A percentile compares a stretch with the other conserved stretches of the same genome.
phyloP scores from a whole-genome alignment of 2,113 vertebrate genomes.

The Coptodon bakossiorum region DNA sequence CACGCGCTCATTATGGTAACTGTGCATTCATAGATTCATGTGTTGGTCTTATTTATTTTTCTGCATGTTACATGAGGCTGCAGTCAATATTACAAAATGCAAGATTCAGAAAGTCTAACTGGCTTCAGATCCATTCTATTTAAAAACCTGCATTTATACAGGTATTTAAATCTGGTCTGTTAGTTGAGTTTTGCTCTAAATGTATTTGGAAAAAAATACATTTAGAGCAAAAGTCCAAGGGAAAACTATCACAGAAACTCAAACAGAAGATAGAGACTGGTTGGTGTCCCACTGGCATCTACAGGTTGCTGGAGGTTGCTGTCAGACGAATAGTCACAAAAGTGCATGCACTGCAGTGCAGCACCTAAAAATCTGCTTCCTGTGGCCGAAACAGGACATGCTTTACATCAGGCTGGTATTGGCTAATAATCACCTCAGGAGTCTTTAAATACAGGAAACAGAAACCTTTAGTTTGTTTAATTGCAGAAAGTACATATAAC shows the following conservation, averaged over 20 bases:
- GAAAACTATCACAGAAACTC: neutral
- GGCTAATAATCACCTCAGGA: neutral
- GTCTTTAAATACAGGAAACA: neutral
- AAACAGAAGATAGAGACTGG: neutral
- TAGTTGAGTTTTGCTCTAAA: neutral
- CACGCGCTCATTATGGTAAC: neutral
- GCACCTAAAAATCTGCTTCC: neutral
- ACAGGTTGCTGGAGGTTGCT: neutral
- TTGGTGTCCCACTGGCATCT: neutral
- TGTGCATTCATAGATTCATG: neutral
- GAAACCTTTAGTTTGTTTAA: neutral
- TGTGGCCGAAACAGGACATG: neutral
- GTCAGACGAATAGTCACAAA: neutral
- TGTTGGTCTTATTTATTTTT: neutral
- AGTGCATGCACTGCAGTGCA: neutral
- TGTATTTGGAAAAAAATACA: too few relatives aligned
- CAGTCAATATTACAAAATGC: neutral
- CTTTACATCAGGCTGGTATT: neutral
- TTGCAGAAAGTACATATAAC: neutral
- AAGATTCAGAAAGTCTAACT: neutral
- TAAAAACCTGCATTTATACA: neutral
- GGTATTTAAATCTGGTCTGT: neutral
- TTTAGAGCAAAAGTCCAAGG: too few relatives aligned
- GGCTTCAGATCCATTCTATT: neutral
- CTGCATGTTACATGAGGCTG: neutral